Evolutionary conservation across 1,140 invertebrate genomes (phyloP).

Genomic region (Drosophila pandora): DNA sequence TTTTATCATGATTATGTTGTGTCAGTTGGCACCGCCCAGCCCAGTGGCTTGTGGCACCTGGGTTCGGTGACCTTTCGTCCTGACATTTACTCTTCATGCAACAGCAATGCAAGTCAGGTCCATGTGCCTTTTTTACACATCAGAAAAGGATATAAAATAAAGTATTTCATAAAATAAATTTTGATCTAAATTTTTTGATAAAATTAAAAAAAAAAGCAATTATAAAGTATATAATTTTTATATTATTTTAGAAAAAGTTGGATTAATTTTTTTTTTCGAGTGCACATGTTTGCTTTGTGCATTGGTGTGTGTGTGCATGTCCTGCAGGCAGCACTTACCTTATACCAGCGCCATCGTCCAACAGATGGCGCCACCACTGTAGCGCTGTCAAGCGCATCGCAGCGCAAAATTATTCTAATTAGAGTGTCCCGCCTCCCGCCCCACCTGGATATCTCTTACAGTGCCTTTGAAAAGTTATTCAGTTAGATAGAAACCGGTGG

Average conservation of each 20-base stretch:
- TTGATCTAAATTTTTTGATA: too few species aligned
- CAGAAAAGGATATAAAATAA: background rate
- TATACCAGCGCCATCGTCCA: constrained; percentile 17
- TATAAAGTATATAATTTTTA: too few species aligned
- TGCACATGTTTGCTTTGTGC: constrained; percentile 45
- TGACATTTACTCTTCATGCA: constrained; percentile 64
- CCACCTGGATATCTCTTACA: constrained; percentile 26
- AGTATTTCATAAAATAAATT: background rate
- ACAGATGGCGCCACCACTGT: constrained; percentile 65
- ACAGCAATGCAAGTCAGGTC: constrained; percentile 34
- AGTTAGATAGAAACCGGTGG: constrained; percentile 11
- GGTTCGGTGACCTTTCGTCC: constrained; percentile 66
- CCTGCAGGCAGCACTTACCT: constrained; percentile 61
- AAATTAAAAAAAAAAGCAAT: too few species aligned
- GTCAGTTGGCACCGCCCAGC: constrained; percentile 33
- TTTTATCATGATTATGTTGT: constrained; percentile 62
- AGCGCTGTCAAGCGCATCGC: constrained; percentile 60
- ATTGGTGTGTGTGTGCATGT: constrained; percentile 34
- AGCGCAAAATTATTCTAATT: constrained; percentile 80
- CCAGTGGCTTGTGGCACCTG: constrained; percentile 23
- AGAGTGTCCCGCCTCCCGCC: constrained; percentile 29
- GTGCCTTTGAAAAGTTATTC: constrained; percentile 41
- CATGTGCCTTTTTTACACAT: constrained; percentile 15
- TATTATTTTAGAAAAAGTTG: too few species aligned
- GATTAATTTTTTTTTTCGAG: background rate